These are phyloP conservation scores for Neocrepidodera transversa DNA, from an alignment of 2,888 invertebrate genomes.

Conservation along the genomic window DNA sequence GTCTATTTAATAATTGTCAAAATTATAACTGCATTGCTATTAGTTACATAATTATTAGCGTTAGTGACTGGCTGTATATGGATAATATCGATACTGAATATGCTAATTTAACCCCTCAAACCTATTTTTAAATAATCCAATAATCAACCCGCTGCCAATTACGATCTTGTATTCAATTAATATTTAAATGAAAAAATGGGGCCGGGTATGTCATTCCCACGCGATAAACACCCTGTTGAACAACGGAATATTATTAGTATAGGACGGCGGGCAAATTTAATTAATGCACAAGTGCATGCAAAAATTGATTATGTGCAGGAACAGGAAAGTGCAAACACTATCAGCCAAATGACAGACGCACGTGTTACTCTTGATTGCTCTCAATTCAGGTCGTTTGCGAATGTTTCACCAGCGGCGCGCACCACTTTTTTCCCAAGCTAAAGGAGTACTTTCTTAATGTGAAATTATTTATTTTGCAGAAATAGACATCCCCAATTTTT, in stretches of 20 bases:
- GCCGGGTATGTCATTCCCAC: neutral
- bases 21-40: too few relatives aligned
- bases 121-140: too few relatives aligned
- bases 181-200: neutral
- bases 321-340: slow-evolving; percentile 32
- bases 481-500: too few relatives aligned
- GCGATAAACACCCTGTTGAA: slow-evolving; percentile 7
- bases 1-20: too few relatives aligned
- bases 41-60: too few relatives aligned
- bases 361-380: slow-evolving; percentile 29
- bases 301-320: slow-evolving; percentile 35
- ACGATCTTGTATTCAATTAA: neutral
- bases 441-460: too few relatives aligned
- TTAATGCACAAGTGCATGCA: slow-evolving; percentile 36
- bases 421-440: too few relatives aligned
- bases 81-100: too few relatives aligned
- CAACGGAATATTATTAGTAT: slow-evolving; percentile 19
- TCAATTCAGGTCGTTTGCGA: slow-evolving; percentile 18
- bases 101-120: too few relatives aligned
- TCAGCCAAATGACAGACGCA: slow-evolving; percentile 32
- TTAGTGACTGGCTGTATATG: too few relatives aligned
- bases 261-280: slow-evolving; percentile 26
- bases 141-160: neutral
- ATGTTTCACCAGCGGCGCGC: neutral
- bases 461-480: too few relatives aligned